Evolutionary conservation across 2,797 vertebrate species (phyloP).

Genomic region (Ptychobarbus kaznakovi): DNA sequence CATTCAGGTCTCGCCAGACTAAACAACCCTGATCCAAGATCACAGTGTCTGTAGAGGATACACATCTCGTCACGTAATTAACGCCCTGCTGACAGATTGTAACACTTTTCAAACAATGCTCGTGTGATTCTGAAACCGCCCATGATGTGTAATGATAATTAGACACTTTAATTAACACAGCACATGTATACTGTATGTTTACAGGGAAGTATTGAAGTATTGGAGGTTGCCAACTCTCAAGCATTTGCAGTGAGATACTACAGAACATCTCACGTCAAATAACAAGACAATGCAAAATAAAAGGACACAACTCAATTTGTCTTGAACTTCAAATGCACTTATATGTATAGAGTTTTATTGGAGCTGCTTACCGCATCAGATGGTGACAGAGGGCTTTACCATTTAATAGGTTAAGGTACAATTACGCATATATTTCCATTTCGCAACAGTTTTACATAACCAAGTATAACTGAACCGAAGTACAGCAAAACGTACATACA

Average conservation of each 20-base stretch:
- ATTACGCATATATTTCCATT: background rate
- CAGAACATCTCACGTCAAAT: background rate
- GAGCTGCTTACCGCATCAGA: no score
- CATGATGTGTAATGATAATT: background rate
- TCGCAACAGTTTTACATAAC: background rate
- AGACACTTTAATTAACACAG: constrained; percentile 1
- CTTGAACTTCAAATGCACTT: background rate
- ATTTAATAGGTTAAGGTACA: no score
- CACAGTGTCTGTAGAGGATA: constrained; percentile 27
- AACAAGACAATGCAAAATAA: background rate
- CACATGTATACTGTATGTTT: background rate
- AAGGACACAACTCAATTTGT: background rate
- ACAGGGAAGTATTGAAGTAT: background rate
- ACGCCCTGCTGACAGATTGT: constrained; percentile 29
- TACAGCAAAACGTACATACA: background rate
- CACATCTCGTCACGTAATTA: constrained; percentile 36
- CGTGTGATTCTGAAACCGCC: background rate
- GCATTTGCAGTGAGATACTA: background rate
- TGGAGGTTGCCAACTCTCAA: background rate
- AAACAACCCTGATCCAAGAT: constrained; percentile 41
- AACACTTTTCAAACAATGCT: constrained; percentile 40
- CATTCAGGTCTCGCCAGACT: constrained; percentile 32
- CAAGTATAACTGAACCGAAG: background rate
- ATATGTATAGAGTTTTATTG: no score
- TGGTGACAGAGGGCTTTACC: no score